A percentile compares a stretch with the other conserved stretches of the same genome.
These are phyloP conservation scores for Mayetiola destructor DNA, from an alignment of 2,888 invertebrate genomes.

Conservation along the genomic window DNA sequence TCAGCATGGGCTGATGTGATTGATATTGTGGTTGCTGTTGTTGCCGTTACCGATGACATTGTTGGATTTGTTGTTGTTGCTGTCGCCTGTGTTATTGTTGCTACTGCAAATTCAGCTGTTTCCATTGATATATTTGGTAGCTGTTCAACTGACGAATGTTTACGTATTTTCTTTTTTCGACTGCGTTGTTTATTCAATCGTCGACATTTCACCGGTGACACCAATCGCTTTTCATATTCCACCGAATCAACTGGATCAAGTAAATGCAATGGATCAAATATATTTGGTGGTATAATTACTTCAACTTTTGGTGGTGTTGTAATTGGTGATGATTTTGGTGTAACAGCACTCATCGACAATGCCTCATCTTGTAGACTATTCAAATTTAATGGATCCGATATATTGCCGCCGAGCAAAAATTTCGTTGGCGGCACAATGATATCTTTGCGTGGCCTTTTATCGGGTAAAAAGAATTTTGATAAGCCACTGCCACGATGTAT, in stretches of 20 bases:
- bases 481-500: constrained; percentile 21
- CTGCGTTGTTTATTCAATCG: constrained; percentile 43
- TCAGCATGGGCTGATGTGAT: neutral
- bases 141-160: constrained; percentile 25
- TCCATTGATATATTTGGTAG: constrained; percentile 18
- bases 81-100: constrained; percentile 24
- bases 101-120: neutral
- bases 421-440: constrained; percentile 78
- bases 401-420: constrained; percentile 87
- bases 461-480: constrained; percentile 59
- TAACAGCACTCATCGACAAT: constrained; percentile 71
- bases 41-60: constrained; percentile 12
- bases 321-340: constrained; percentile 77
- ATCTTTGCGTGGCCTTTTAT: constrained; percentile 58
- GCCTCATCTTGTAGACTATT: constrained; percentile 79
- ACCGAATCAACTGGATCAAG: constrained; percentile 64
- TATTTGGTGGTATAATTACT: constrained; percentile 84
- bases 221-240: constrained; percentile 66
- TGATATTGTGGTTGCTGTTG: neutral
- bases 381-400: constrained; percentile 85
- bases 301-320: constrained; percentile 52
- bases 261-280: constrained; percentile 80
- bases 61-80: constrained; percentile 28
- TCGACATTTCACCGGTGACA: constrained; percentile 47
- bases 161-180: constrained; percentile 47